Percentiles rank a stretch among this genome's conserved stretches.
These are phyloP conservation scores for Limulus polyphemus DNA, from an alignment of 2,888 invertebrate species.

Conservation along the genomic window DNA sequence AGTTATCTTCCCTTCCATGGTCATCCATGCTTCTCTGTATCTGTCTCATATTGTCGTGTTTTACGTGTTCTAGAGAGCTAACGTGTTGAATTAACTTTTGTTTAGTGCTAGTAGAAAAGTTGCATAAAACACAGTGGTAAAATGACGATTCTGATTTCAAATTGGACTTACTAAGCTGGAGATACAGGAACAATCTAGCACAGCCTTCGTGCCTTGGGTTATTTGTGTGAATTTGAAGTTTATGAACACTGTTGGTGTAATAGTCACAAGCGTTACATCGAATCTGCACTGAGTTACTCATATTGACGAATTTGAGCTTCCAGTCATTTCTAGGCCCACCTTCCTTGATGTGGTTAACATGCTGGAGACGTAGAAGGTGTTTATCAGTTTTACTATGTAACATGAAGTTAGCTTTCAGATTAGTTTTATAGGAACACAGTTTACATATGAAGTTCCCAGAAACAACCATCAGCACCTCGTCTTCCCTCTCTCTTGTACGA, in stretches of 20 bases:
- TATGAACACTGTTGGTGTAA: slow-evolving; percentile 92
- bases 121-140: slow-evolving; percentile 68
- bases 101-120: slow-evolving; percentile 66
- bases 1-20: slow-evolving; percentile 27
- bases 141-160: slow-evolving; percentile 36
- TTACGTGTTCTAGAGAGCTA: slow-evolving; percentile 66
- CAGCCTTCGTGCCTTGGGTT: slow-evolving; percentile 83
- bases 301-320: slow-evolving; percentile 73
- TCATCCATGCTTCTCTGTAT: slow-evolving; percentile 50
- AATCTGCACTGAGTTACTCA: slow-evolving; percentile 74
- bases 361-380: slow-evolving; percentile 90
- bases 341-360: slow-evolving; percentile 97
- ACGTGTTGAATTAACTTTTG: slow-evolving; percentile 75
- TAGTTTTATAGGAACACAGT: slow-evolving; percentile 95
- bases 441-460: slow-evolving; percentile 93
- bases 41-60: slow-evolving; percentile 85
- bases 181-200: slow-evolving; percentile 65
- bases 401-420: slow-evolving; percentile 97
- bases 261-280: slow-evolving; percentile 96
- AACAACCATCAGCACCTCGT: slow-evolving; percentile 68
- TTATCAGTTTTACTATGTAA: slow-evolving; percentile 99
- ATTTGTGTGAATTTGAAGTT: slow-evolving; percentile 80
- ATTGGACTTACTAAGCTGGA: slow-evolving; percentile 49
- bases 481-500: slow-evolving; percentile 72
- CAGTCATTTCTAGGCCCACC: slow-evolving; percentile 81